phyloP scores from a whole-genome alignment of 2,113 vertebrate species.

The Archilochus colubris region DNA sequence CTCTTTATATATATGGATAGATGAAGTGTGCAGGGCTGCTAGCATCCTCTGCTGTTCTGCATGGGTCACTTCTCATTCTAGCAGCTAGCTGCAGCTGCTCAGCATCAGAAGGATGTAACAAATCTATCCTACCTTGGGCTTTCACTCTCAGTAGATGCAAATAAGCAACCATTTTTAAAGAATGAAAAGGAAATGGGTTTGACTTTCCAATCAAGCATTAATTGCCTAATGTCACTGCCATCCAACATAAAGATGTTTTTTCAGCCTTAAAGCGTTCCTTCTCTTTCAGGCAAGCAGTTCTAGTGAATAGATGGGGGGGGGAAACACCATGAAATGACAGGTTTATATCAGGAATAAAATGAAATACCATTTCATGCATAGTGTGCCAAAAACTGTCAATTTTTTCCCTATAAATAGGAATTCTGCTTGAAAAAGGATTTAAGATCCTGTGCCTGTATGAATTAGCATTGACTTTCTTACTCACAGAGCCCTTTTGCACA shows the following conservation, averaged over 20 bases:
- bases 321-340: neutral
- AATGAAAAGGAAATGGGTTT: slow-evolving; percentile 10
- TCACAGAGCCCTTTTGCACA: neutral
- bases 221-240: neutral
- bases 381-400: neutral
- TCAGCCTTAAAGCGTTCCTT: neutral
- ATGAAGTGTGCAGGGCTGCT: neutral
- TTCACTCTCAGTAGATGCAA: neutral
- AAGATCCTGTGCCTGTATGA: neutral
- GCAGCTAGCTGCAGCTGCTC: neutral
- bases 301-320: neutral
- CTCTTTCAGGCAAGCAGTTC: neutral
- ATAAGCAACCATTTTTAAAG: neutral
- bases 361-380: neutral
- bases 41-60: neutral
- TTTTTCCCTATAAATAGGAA: neutral
- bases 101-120: neutral
- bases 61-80: neutral
- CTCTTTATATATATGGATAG: fast-evolving
- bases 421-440: neutral
- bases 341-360: neutral
- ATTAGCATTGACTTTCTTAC: neutral
- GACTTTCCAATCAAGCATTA: neutral
- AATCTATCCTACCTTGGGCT: neutral
- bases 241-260: neutral